Base-by-base conservation (phyloP, 2,797 vertebrate genomes). In the Falco concolor region DNA sequence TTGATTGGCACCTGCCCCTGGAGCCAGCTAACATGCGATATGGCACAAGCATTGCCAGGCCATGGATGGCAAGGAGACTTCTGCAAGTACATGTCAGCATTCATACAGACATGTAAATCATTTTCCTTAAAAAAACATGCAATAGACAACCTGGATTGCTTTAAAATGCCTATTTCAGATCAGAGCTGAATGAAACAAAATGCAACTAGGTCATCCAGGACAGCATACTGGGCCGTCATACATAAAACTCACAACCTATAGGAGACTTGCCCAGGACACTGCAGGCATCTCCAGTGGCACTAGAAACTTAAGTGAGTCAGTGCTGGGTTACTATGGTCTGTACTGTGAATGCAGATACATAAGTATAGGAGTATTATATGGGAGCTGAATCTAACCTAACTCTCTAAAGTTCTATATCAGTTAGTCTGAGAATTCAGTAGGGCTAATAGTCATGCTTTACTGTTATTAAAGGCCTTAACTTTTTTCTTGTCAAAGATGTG, bases 11-110 rank as follows among this genome's bases (percentile, higher is more conserved):
- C 13, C 10, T 49, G 23, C 17, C 60, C 27, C 49, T 64, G 61
- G 15, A 60, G 47, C n/a, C 24, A 17, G 22, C 1, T 1, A 59
- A 34, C 18, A 5, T 1, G 0, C 1, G 0, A 2, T 0, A 0
- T 74, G 54, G 42, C 87, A 64, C 47, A 93, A 60, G 24, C 25
- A 9, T 60, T 89, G 63, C 32, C 16, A 9, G 67, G 42, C 52
- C 52, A 56, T 57, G 64, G 76, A 30, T 27, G 50, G 50, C 57
- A 92, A 90, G 86, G 73, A 86, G n/a, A 73, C 54, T 54, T 90
- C 81, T 53, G 27, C 15, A 2, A 68, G 49, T 2, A 6, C 61
- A 5, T 36, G 42, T 84, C 85, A 83, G 79, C 27, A 9, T 75
- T 76, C 59, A 2, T 34, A 17, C 50, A 67, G 56, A 79, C 17